Evolutionary conservation across 37 sponge, comb jelly and placozoan species (phyloP), one percentile per base, ranked within the genome.

Genomic region (Petrosia ficiformis): DNA sequence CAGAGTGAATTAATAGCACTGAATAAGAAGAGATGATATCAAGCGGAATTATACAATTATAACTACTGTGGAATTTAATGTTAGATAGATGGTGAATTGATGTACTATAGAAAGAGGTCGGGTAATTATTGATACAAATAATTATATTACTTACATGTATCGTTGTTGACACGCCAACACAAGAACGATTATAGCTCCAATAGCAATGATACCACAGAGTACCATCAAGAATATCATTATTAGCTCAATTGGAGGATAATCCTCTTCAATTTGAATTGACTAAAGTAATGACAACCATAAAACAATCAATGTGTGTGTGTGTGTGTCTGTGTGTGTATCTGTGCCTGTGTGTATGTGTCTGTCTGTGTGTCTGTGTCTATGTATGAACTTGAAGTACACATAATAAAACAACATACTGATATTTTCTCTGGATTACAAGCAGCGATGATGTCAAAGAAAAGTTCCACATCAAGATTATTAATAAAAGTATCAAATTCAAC

Each of bases 1-100:
- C 77, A 59, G 3, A 61, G 29, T 31, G 65, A 77, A 71, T 77
- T 71, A 28, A 84, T 71, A 28, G 84, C 84, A 6, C 84, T 84
- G 44, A 26, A 59, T 2, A 26, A 33, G 26, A 36, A 8, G 41
- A 26, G 34, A 25, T 25, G n/a, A 21, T n/a, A n/a, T n/a, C n/a
- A n/a, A n/a, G n/a, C n/a, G n/a, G n/a, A n/a, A n/a, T n/a, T n/a
- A n/a, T n/a, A n/a, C n/a, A n/a, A n/a, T n/a, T n/a, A n/a, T n/a
- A n/a, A n/a, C n/a, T n/a, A n/a, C n/a, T n/a, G n/a, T n/a, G n/a
- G n/a, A n/a, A n/a, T n/a, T n/a, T n/a, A n/a, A n/a, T n/a, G n/a
- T 59, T 30, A 59, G n/a, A n/a, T n/a, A n/a, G n/a, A n/a, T n/a
- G n/a, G n/a, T n/a, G n/a, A n/a, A n/a, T n/a, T n/a, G n/a, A n/a